Conservation (phyloP, 2,113 vertebrate species). For the Capreolus pygargus region DNA sequence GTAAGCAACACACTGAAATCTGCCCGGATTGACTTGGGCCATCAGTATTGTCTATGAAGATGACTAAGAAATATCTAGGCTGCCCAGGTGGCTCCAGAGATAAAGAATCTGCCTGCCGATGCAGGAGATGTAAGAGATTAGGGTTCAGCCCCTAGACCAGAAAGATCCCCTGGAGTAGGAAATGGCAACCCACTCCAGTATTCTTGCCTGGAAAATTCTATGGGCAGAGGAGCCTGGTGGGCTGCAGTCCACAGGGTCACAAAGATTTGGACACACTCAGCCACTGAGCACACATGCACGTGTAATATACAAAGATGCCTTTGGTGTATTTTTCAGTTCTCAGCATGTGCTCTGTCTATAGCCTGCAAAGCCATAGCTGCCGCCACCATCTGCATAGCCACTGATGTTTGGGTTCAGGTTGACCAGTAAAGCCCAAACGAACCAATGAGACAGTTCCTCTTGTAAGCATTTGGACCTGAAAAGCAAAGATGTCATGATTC, state of each 20-base stretch:
- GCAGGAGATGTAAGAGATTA: not conserved
- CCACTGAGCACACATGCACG: not conserved
- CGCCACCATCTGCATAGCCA: not conserved
- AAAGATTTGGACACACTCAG: not conserved
- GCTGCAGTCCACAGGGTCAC: not conserved
- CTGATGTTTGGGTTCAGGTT: not conserved
- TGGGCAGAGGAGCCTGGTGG: not conserved
- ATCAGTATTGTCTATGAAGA: not conserved
- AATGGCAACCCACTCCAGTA: not conserved
- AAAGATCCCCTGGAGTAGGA: not conserved
- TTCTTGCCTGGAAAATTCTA: not conserved
- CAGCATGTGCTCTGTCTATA: not conserved
- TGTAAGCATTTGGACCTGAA: not conserved
- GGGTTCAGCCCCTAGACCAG: not conserved
- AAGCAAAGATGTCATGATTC: not conserved
- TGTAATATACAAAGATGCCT: not conserved
- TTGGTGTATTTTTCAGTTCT: not conserved
- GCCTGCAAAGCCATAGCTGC: not conserved
- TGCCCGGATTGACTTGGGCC: not conserved
- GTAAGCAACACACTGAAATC: not conserved
- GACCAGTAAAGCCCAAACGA: not conserved
- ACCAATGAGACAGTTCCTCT: not conserved
- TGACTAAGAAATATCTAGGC: not conserved
- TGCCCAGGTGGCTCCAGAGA: not conserved
- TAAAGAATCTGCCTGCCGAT: not conserved